These are phyloP conservation scores for Drosophila oshimai DNA, from an alignment of 1,140 invertebrate species.

Conservation along the genomic window DNA sequence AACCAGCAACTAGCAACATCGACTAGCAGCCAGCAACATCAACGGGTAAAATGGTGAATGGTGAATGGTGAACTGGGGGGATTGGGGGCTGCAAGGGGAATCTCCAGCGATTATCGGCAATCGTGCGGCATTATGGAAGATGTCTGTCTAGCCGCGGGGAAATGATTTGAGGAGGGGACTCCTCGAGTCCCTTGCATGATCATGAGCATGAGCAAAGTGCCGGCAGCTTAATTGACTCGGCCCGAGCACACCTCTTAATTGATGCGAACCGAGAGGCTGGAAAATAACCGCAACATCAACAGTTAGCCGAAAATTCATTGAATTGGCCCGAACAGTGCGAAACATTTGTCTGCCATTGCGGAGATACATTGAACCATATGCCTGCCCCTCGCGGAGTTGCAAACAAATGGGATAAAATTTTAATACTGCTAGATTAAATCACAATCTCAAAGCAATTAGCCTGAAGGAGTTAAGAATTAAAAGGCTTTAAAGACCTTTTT, in stretches of 20 bases:
- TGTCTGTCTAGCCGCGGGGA: constrained; percentile 38
- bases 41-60: constrained; percentile 42
- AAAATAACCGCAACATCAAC: constrained; percentile 64
- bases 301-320: constrained; percentile 68
- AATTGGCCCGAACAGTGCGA: constrained; percentile 33
- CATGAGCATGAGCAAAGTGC: constrained; percentile 13
- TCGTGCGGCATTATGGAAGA: constrained; percentile 57
- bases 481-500: too few species aligned
- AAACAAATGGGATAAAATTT: not conserved
- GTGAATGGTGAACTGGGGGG: too few species aligned
- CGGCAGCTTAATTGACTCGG: constrained; percentile 64
- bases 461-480: too few species aligned
- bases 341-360: constrained; percentile 31
- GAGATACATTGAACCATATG: not conserved
- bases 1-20: constrained; percentile 15
- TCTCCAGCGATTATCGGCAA: constrained; percentile 43
- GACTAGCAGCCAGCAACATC: constrained; percentile 3
- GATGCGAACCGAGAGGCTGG: constrained; percentile 30
- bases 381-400: not conserved
- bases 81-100: not conserved
- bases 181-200: not conserved
- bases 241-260: constrained; percentile 69
- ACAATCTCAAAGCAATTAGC: too few species aligned
- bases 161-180: not conserved
- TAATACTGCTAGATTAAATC: too few species aligned